Conservation (phyloP, 1,140 invertebrate genomes). For the Plectrocnemia conspersa region DNA sequence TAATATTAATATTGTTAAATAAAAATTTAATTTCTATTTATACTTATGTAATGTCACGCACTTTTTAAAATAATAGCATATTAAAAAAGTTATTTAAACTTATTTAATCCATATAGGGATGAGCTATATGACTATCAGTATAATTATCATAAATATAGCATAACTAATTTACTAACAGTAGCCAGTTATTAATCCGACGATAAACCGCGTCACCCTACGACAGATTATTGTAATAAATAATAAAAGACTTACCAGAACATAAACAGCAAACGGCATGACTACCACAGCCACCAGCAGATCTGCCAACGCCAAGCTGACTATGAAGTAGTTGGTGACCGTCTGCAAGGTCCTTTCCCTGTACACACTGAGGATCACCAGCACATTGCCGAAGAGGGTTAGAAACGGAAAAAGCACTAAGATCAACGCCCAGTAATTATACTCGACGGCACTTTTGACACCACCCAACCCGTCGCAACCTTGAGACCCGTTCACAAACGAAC, state of each 20-base stretch:
- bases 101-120: no score
- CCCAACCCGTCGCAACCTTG: constrained; percentile 29
- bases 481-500: constrained; percentile 39
- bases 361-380: constrained; percentile 92
- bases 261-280: constrained; percentile 98
- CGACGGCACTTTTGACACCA: constrained; percentile 41
- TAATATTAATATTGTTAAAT: no score
- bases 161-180: no score
- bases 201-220: no score
- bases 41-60: no score
- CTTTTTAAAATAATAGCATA: no score
- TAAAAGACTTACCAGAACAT: constrained; percentile 79
- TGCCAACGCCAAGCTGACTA: constrained; percentile 94
- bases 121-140: no score
- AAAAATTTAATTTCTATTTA: no score
- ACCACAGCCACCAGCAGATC: constrained; percentile 93
- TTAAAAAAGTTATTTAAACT: no score
- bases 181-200: no score
- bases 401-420: constrained; percentile 85
- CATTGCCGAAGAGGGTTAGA: constrained; percentile 93
- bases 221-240: constrained; percentile 15
- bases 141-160: no score
- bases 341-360: constrained; percentile 83
- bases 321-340: constrained; percentile 97
- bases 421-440: constrained; percentile 78